Evolutionary conservation across 2,113 vertebrate species (phyloP), one percentile per base, ranked within the genome.

Genomic region (Symphodus melops): DNA sequence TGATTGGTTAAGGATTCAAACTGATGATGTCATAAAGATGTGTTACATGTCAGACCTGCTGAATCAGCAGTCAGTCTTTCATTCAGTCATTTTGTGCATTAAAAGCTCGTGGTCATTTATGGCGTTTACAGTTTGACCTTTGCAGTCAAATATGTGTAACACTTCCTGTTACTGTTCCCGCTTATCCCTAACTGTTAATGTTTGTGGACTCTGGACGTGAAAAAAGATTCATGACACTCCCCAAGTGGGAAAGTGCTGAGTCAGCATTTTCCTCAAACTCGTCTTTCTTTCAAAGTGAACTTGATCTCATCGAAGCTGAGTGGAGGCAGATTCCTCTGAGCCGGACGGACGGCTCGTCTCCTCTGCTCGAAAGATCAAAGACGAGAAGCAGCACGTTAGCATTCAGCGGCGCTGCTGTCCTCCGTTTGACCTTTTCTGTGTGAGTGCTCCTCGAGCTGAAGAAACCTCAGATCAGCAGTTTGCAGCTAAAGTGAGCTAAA

Each of bases 401-500:
- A 0, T 75, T 80, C 10, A 67, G 77, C 55, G 63, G 82, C 83
- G 9, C 54, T 55, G 8, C 49, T 56, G 71, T 85, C 69, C 84
- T 73, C 56, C 19, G 37, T 62, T 2, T 85, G 82, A 90, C 83
- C 79, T 51, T 9, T 57, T 4, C 21, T 37, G 17, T 58, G 54
- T 41, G 17, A 44, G n/a, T 62, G 49, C 64, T 23, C 25, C 62
- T 81, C 7, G 1, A 57, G 37, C 44, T 54, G 2, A 33, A 33
- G 6, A 49, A 28, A 16, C 53, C 77, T 56, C 25, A 14, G 46
- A 58, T 71, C 19, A 54, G 71, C 48, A n/a, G 28, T 49, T 63
- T 25, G 37, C 33, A 16, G 25, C 4, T 3, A 48, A 48, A 37
- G 14, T 56, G 59, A 9, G 44, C 73, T 37, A 8, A 61, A n/a